Evolutionary conservation across 2,888 invertebrate species (phyloP).

Genomic region (Nomada ruficornis): DNA sequence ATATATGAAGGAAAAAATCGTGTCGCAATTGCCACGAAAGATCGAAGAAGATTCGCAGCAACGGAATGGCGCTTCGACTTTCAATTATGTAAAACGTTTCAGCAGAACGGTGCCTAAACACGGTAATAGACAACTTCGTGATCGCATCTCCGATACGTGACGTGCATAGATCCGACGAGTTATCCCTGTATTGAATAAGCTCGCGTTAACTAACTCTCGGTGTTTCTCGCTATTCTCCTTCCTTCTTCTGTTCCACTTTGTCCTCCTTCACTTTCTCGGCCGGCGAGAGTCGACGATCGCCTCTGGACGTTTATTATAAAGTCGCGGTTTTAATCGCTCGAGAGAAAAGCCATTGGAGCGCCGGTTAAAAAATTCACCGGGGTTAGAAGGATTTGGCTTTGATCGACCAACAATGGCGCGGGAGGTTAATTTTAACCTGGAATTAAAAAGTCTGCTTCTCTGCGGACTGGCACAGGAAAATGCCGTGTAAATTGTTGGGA

Average conservation of each 20-base stretch:
- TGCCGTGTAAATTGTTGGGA: neutral
- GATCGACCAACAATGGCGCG: neutral
- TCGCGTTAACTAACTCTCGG: constrained; percentile 31
- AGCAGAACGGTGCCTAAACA: constrained; percentile 51
- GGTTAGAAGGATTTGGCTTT: neutral
- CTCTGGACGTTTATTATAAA: constrained; percentile 8
- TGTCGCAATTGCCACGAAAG: constrained; percentile 19
- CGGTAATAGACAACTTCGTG: constrained; percentile 50
- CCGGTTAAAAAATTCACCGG: constrained; percentile 4
- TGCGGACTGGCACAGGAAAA: neutral
- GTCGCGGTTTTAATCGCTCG: neutral
- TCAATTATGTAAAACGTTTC: constrained; percentile 65
- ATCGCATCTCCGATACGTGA: constrained; percentile 57
- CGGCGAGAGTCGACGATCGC: neutral
- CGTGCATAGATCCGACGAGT: constrained; percentile 39
- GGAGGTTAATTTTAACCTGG: neutral
- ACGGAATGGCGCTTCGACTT: constrained; percentile 37
- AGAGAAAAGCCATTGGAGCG: neutral
- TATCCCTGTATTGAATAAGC: constrained; percentile 57
- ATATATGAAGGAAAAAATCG: neutral
- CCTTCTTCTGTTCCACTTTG: neutral
- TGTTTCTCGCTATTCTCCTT: neutral
- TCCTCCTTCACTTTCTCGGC: constrained; percentile 7
- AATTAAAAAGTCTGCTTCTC: neutral
- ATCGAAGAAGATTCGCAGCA: constrained; percentile 32